A percentile compares a stretch with the other conserved stretches of the same genome.
Conservation (phyloP, 2,797 vertebrate species). For the Podarcis lilfordi region DNA sequence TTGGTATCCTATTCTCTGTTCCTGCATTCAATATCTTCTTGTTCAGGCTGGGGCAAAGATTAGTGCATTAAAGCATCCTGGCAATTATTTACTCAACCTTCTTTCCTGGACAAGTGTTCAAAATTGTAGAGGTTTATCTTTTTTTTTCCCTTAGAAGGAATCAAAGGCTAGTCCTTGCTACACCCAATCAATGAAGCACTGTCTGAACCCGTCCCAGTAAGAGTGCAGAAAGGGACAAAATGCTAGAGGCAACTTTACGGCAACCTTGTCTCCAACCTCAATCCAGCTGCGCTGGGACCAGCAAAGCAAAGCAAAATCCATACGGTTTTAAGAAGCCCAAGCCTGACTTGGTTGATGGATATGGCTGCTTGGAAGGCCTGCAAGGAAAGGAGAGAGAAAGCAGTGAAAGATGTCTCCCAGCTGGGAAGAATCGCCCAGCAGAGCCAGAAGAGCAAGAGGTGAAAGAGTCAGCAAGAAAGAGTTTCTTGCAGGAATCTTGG, state of each 20-base stretch:
- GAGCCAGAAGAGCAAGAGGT: conserved; percentile 29
- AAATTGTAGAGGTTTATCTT: neutral
- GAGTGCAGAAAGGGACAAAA: neutral
- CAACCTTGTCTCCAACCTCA: conserved; percentile 51
- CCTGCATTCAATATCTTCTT: neutral
- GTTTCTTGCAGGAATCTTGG: neutral
- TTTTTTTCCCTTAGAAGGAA: rapidly evolving
- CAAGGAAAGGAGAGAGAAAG: conserved; percentile 41
- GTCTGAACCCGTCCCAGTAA: neutral
- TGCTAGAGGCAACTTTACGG: conserved; percentile 49
- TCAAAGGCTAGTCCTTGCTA: neutral
- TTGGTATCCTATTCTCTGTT: neutral
- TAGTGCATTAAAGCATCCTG: neutral
- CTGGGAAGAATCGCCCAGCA: conserved; percentile 10
- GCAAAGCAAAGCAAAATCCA: neutral
- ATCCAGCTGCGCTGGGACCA: neutral
- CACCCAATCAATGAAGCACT: rapidly evolving
- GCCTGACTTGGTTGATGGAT: conserved; percentile 45
- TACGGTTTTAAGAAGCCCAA: neutral
- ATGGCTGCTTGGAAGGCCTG: conserved; percentile 50
- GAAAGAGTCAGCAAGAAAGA: neutral
- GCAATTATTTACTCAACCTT: neutral
- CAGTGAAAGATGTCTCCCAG: conserved; percentile 36
- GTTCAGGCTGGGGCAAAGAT: neutral
- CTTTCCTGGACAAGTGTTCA: neutral